phyloP scores from a whole-genome alignment of 2,888 invertebrate species.

The Protonemura montana region DNA sequence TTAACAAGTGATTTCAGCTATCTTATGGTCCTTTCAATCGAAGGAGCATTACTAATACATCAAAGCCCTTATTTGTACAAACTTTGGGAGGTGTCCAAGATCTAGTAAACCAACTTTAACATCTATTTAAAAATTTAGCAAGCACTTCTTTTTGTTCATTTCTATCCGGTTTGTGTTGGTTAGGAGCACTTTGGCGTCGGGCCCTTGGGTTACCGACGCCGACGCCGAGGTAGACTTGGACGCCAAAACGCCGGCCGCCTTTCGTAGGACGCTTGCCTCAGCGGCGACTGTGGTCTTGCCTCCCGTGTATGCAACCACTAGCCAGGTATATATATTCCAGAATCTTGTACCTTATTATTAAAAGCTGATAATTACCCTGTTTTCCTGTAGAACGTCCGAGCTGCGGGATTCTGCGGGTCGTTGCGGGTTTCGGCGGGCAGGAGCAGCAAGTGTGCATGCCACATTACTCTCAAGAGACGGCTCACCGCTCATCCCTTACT shows the following conservation, averaged over 20 bases:
- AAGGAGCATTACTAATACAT: not conserved
- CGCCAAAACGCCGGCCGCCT: not conserved
- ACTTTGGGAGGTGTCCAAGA: conserved; percentile 7
- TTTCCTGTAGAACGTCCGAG: not conserved
- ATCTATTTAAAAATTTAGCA: conserved; percentile 4
- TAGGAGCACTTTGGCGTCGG: not conserved
- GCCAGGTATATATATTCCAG: not conserved
- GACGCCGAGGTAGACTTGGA: not conserved
- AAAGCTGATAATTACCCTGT: conserved; percentile 15
- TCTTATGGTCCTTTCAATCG: not conserved
- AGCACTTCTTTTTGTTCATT: conserved; percentile 12
- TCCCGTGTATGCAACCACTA: not conserved
- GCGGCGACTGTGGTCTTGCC: not conserved
- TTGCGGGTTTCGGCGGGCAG: too few relatives aligned
- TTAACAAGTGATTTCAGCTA: not conserved
- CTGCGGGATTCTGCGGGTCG: too few relatives aligned
- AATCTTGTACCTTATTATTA: not conserved
- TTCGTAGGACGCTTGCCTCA: not conserved
- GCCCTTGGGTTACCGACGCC: not conserved
- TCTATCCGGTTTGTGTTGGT: conserved; percentile 7
- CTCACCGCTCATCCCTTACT: not conserved
- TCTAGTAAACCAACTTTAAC: not conserved
- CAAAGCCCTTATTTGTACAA: not conserved
- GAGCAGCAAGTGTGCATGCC: not conserved
- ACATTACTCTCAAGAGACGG: not conserved